Conservation (phyloP, 2,888 invertebrate species). For the Diadromus collaris region DNA sequence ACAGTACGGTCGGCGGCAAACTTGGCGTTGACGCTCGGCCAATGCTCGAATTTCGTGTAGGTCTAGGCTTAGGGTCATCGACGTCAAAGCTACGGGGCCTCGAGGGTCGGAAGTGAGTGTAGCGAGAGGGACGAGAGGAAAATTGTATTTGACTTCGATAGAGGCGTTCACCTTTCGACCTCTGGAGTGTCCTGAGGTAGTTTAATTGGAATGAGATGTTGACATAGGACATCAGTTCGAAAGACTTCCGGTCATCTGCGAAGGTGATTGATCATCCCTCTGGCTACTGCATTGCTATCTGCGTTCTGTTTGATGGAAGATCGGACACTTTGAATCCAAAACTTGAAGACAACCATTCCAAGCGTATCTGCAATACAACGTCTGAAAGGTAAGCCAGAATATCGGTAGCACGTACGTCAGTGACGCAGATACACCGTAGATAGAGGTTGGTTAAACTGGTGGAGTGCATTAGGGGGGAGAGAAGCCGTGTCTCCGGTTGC, state of each 20-base stretch:
- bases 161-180: not conserved
- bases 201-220: not conserved
- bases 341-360: not conserved
- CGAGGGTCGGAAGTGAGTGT: not conserved
- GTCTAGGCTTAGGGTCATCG: conserved; percentile 4
- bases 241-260: conserved; percentile 9
- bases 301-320: not conserved
- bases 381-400: not conserved
- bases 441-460: not conserved
- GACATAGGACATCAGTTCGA: not conserved
- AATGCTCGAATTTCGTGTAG: not conserved
- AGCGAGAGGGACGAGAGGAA: not conserved
- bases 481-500: not conserved
- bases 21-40: conserved; percentile 7
- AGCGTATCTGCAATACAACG: not conserved
- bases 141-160: not conserved
- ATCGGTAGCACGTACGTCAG: not conserved
- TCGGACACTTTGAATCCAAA: not conserved
- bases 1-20: conserved; percentile 7
- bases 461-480: not conserved
- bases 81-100: not conserved
- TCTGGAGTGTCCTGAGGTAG: not conserved
- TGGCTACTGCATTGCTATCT: not conserved
- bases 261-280: not conserved
- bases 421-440: not conserved